These are phyloP conservation scores for Plebejus melissa DNA, from an alignment of 2,888 invertebrate genomes.

Conservation along the genomic window DNA sequence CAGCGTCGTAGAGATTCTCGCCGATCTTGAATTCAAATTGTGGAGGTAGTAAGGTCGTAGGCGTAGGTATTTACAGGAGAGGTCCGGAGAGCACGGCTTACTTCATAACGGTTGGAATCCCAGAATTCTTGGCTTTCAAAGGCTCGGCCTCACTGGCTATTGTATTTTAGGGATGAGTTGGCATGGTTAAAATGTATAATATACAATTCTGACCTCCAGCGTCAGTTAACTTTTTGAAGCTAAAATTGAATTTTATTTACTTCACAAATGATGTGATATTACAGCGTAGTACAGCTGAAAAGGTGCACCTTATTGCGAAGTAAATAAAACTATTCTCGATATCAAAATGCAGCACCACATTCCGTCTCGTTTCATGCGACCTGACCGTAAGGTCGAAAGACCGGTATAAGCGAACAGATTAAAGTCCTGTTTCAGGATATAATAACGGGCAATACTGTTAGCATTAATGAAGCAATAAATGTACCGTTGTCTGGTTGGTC, in stretches of 20 bases:
- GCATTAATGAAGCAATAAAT: slow-evolving; percentile 30
- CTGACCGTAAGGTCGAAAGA: neutral
- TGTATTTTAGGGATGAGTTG: too few species aligned
- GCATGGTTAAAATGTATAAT: too few species aligned
- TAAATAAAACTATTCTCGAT: neutral
- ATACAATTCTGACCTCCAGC: too few species aligned
- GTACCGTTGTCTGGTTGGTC: slow-evolving; percentile 80
- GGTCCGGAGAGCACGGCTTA: too few species aligned
- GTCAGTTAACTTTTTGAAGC: too few species aligned
- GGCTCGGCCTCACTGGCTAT: too few species aligned
- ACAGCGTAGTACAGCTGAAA: too few species aligned
- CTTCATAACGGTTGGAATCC: too few species aligned
- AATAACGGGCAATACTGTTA: neutral
- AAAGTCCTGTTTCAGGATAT: slow-evolving; percentile 6
- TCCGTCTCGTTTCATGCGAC: neutral
- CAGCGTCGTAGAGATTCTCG: slow-evolving; percentile 80
- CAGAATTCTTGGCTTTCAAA: too few species aligned
- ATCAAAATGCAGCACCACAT: neutral
- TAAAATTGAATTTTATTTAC: too few species aligned
- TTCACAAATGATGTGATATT: too few species aligned
- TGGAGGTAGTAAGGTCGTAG: neutral
- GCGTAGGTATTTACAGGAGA: too few species aligned
- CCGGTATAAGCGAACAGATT: neutral
- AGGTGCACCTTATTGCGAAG: neutral
- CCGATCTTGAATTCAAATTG: slow-evolving; percentile 56